Percentiles rank a stretch among this genome's conserved stretches.
Evolutionary conservation across 1,140 invertebrate genomes (phyloP).

Genomic region (Cydia strobilella): DNA sequence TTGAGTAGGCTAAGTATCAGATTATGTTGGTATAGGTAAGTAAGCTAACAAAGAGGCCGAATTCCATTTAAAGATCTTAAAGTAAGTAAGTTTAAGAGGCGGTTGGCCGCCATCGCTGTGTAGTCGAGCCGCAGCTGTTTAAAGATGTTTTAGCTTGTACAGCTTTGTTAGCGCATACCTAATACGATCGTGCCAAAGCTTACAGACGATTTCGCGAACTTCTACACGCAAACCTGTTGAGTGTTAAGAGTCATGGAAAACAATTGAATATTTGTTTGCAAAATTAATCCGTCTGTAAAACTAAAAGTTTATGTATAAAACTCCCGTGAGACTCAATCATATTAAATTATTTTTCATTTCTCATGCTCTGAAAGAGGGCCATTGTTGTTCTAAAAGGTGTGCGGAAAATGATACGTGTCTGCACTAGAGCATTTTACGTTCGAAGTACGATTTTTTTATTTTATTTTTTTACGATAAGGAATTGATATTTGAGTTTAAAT

Average conservation of each 20-base stretch:
- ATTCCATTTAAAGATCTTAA: not conserved
- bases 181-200: slow-evolving; percentile 25
- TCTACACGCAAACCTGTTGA: slow-evolving; percentile 31
- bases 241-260: slow-evolving; percentile 5
- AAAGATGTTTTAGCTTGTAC: not conserved
- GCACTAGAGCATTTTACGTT: no score
- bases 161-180: slow-evolving; percentile 26
- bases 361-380: no score
- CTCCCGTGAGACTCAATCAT: no score
- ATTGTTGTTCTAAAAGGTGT: no score
- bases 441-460: no score
- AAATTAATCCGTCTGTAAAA: not conserved
- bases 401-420: no score
- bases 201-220: slow-evolving; percentile 19
- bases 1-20: not conserved
- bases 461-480: no score
- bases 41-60: not conserved
- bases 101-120: not conserved
- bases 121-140: not conserved
- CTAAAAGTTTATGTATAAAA: not conserved
- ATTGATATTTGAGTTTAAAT: no score
- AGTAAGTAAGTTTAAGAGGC: not conserved
- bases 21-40: not conserved
- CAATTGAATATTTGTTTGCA: not conserved
- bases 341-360: no score